Percentiles rank a stretch among this genome's conserved stretches.
Evolutionary conservation across 1,140 invertebrate genomes (phyloP).

Genomic region (Acromyrmex charruanus): DNA sequence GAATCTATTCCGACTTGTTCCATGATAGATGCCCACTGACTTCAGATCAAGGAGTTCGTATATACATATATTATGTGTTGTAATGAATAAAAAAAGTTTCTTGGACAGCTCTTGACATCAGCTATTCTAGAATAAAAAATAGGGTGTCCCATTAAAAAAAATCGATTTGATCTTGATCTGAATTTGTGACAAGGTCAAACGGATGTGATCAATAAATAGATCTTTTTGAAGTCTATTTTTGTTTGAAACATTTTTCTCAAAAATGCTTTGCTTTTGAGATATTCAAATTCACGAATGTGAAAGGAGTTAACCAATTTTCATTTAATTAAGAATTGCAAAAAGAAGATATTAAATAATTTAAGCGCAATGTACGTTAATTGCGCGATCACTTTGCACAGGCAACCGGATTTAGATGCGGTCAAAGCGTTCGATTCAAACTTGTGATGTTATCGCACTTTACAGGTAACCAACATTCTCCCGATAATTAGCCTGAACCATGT

Average conservation of each 20-base stretch:
- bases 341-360: not conserved
- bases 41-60: not conserved
- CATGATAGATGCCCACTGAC: too few relatives aligned
- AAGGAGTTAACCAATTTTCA: not conserved
- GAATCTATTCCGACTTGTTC: too few relatives aligned
- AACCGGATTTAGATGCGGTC: not conserved
- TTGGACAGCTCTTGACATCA: too few relatives aligned
- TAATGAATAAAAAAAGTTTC: not conserved
- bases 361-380: not conserved
- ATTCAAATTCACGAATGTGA: not conserved
- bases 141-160: too few relatives aligned
- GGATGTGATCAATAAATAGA: too few relatives aligned
- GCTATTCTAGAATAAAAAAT: too few relatives aligned
- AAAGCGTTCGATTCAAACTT: not conserved
- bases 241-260: too few relatives aligned
- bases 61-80: not conserved
- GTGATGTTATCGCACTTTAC: not conserved
- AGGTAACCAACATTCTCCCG: constrained; percentile 12
- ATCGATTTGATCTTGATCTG: too few relatives aligned
- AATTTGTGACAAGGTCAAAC: too few relatives aligned
- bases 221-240: too few relatives aligned
- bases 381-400: not conserved
- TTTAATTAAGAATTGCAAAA: not conserved
- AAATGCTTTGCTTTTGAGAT: too few relatives aligned
- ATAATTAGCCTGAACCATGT: constrained; percentile 49